Percentiles rank a stretch among this genome's conserved stretches.
Evolutionary conservation across 1,140 invertebrate species (phyloP).

Genomic region (Cherax quadricarinatus): DNA sequence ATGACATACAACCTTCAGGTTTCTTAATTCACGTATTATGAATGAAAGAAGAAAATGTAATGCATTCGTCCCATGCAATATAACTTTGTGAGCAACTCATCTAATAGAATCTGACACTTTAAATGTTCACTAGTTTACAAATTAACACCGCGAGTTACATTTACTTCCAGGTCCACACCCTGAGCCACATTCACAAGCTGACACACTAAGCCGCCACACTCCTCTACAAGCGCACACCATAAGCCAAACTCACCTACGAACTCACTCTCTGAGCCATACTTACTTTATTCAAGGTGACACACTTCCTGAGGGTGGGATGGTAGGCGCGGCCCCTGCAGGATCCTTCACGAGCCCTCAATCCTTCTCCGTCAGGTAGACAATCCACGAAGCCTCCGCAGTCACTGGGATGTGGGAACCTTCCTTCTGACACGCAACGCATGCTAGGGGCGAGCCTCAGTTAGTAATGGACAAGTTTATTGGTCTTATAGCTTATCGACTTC

Average conservation of each 20-base stretch:
- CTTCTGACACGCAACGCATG: constrained; percentile 25
- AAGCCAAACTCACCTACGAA: not conserved
- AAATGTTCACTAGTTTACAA: too few species aligned
- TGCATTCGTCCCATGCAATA: not conserved
- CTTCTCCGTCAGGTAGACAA: constrained; percentile 28
- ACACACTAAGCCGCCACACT: not conserved
- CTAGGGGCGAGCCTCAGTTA: not conserved
- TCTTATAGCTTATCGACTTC: too few species aligned
- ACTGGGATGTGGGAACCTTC: constrained; percentile 45
- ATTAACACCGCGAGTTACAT: too few species aligned
- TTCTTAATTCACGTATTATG: too few species aligned
- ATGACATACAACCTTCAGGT: too few species aligned
- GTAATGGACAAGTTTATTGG: too few species aligned
- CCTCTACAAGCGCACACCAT: not conserved
- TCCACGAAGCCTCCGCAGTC: constrained; percentile 55
- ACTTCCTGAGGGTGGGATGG: constrained; percentile 41
- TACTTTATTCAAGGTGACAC: constrained; percentile 32
- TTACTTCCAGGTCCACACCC: not conserved
- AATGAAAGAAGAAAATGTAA: not conserved
- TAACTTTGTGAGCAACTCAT: too few species aligned
- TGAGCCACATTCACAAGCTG: not conserved
- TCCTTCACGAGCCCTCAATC: not conserved
- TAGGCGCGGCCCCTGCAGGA: constrained; percentile 46
- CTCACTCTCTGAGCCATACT: not conserved
- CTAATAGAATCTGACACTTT: too few species aligned